Percentiles rank a stretch among this genome's conserved stretches.
phyloP scores from a whole-genome alignment of 1,140 invertebrate genomes.

The Drosophila azteca region DNA sequence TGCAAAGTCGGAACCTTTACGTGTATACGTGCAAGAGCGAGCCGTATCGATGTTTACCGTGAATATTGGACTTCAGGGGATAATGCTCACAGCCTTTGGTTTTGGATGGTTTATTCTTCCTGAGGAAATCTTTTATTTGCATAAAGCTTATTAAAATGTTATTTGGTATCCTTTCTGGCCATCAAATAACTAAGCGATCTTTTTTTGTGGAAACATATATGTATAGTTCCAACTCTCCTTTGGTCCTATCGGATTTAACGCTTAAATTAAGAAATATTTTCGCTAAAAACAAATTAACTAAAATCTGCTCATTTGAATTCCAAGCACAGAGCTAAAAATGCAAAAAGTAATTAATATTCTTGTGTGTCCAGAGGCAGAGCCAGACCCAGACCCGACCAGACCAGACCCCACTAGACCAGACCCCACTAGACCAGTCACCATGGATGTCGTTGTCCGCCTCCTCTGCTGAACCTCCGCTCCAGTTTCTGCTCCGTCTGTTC shows the following conservation, averaged over 20 bases:
- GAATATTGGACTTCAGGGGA: no score
- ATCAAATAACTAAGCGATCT: neutral
- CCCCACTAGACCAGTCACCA: no score
- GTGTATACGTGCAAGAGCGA: no score
- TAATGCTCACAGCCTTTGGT: no score
- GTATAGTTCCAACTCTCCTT: constrained; percentile 20
- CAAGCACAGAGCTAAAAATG: constrained; percentile 53
- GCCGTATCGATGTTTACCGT: no score
- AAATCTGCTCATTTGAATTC: constrained; percentile 72
- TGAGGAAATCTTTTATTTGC: no score
- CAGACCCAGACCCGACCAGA: constrained; percentile 1
- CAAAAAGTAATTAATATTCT: constrained; percentile 74
- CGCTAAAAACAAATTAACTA: constrained; percentile 61
- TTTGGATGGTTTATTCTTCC: no score
- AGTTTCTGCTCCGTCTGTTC: constrained; percentile 19
- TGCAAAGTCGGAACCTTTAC: neutral
- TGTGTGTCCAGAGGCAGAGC: constrained; percentile 22
- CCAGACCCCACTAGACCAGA: neutral
- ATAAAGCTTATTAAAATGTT: constrained; percentile 1
- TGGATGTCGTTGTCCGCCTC: no score
- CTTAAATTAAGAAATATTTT: constrained; percentile 47
- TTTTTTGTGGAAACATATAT: no score
- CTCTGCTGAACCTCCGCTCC: neutral
- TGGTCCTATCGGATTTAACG: constrained; percentile 20
- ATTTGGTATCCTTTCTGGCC: no score